Base-by-base conservation (phyloP, 1,140 invertebrate genomes). In the Drosophila micromelanica region DNA sequence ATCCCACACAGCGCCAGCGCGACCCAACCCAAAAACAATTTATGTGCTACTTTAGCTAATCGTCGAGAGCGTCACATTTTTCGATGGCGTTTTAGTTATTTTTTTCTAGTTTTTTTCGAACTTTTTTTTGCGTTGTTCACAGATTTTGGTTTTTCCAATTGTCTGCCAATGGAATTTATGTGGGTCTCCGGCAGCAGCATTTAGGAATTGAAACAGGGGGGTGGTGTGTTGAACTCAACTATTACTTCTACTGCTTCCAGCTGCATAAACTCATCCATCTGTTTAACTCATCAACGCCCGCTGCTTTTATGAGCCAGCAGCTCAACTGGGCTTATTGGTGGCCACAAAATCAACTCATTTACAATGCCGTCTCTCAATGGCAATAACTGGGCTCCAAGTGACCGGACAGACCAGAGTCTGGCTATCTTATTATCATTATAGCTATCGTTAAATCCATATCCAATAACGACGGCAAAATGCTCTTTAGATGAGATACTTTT, bases 1-100 rank as follows among this genome's bases (percentile, higher is more conserved):
- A 74, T 79, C 74, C 60, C 70, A 75, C 64, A 73, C 71, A 74
- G 42, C 27, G 9, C 17, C 56, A 27, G n/a, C 55, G 15, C 45
- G 43, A 61, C 71, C 75, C 71, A 74, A 74, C 59, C 40, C 71
- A 46, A 54, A 60, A 81, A 35, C 55, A 55, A 82, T 82, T 78
- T 75, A 80, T 80, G 80, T 73, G 76, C 80, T 73, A 77, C 80
- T 84, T 79, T 72, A 54, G 62, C 80, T 84, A 79, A 84, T 73
- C 79, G 42, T 49, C 55, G 73, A 64, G 49, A 61, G 73, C 73
- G 80, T 78, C 64, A 63, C 54, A 59, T 67, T 46, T 43, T 32
- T 49, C 42, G 49, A 30, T 30, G 17, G 30, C 20, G 51, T 9
- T 55, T 13, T 56, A 35, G 11, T 48, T 20, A 37, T 23, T 56